A percentile compares a stretch with the other conserved stretches of the same genome.
These are phyloP conservation scores for Psylliodes chrysocephalus DNA, from an alignment of 2,888 invertebrate genomes.

Conservation along the genomic window DNA sequence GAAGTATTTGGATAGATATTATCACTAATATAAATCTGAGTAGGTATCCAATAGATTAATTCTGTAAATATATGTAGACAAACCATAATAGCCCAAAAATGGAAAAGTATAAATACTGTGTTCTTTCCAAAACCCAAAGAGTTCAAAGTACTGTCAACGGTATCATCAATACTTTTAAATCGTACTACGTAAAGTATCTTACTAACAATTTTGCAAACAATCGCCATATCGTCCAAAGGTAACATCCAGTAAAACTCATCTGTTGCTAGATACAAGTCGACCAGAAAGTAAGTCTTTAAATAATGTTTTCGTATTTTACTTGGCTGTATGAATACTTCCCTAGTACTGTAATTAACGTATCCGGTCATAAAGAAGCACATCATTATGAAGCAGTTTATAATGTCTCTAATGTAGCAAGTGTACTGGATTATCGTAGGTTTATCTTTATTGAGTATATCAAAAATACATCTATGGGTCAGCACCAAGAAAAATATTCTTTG, in stretches of 20 bases:
- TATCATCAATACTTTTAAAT: not conserved
- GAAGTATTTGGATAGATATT: not conserved
- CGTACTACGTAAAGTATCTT: not conserved
- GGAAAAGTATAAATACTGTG: not conserved
- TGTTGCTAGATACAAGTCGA: slow-evolving; percentile 17
- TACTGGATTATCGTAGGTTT: not conserved
- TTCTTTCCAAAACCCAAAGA: not conserved
- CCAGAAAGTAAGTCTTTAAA: slow-evolving; percentile 26
- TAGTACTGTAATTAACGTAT: slow-evolving; percentile 9
- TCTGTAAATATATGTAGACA: not conserved
- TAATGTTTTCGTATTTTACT: slow-evolving; percentile 7
- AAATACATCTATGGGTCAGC: not conserved
- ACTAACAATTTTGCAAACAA: not conserved
- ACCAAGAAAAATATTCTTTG: slow-evolving; percentile 13
- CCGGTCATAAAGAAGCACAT: slow-evolving; percentile 21
- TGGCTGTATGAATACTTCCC: slow-evolving; percentile 9
- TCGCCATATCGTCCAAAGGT: not conserved
- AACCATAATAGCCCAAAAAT: not conserved
- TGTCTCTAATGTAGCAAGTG: slow-evolving; percentile 1
- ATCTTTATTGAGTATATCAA: not conserved
- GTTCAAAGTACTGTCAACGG: not conserved
- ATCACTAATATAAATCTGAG: not conserved
- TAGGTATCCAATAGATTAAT: slow-evolving; percentile 13
- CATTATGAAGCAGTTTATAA: slow-evolving; percentile 5
- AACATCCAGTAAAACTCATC: not conserved